Base-by-base conservation (phyloP, 2,888 invertebrate species). In the Phaonia tiefii region DNA sequence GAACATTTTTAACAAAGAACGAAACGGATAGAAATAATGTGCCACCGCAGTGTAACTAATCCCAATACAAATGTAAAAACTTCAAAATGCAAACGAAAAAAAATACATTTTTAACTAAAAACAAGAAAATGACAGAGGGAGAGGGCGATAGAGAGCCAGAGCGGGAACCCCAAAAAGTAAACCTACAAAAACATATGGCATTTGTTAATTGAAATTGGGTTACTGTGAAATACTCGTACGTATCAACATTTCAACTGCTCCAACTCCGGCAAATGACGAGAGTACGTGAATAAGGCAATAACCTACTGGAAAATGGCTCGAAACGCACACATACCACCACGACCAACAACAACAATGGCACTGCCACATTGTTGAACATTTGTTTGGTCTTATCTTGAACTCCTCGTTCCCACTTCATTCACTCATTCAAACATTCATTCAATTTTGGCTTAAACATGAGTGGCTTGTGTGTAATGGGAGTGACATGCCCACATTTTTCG, bases 161-260 rank as follows among this genome's bases (percentile, higher is more conserved):
- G 31, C 4, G 31, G 3, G 8, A 8, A 31, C 31, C 3, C 31
- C 31, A 31, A 5, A 49, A 49, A 7, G 17, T 2, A 39, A 20
- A 13, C 39, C 13, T 17, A 20, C 15, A 39, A 65, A 51, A 54
- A 69, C 46, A 77, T 46, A 78, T 77, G 74, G 54, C 44, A 66
- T 75, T 78, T 65, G 58, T 22, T 37, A 63, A 22, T 49, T 69
- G n/a, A 78, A 81, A 81, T 78, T 81, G 65, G 81, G 81, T 81
- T 75, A 78, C 46, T 69, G 72, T 71, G 56, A 69, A 76, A 71
- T 26, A 31, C 31, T 69, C 67, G 44, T n/a, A 31, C 17, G 17
- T 8, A 54, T 10, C 63, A 51, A 44, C 51, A 31, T 31, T 31
- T 31, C 31, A 31, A 31, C 31, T 31, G 8, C 31, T 31, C 31